Conservation (phyloP, 2,113 vertebrate species). For the Pachyramphus minor region DNA sequence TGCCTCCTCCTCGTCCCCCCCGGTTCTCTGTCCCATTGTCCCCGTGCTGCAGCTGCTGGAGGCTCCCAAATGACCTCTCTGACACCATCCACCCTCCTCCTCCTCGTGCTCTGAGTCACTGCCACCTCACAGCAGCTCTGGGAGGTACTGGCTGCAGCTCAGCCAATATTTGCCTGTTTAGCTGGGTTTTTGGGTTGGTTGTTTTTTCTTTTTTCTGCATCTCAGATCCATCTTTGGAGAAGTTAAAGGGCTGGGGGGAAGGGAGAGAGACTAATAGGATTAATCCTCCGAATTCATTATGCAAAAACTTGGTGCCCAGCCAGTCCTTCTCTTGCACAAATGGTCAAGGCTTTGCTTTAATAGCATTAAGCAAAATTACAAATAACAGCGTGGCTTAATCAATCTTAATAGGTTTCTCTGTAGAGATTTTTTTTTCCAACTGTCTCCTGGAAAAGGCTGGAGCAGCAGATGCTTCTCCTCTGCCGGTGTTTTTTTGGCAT, state of each 20-base stretch:
- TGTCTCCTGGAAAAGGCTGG: not conserved
- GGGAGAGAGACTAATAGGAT: constrained; percentile 64
- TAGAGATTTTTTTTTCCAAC: not conserved
- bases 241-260: not conserved
- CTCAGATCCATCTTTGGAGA: not conserved
- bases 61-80: not conserved
- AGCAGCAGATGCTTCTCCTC: not conserved
- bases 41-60: not conserved
- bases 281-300: constrained; percentile 70
- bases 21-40: not conserved
- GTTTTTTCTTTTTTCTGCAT: not conserved
- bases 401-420: constrained; percentile 55
- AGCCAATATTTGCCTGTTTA: not conserved
- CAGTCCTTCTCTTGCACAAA: constrained; percentile 53
- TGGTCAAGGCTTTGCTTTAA: constrained; percentile 65
- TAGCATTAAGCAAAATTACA: constrained; percentile 72
- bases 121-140: not conserved
- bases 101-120: constrained; percentile 3
- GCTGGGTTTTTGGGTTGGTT: not conserved
- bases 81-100: not conserved
- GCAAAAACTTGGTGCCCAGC: constrained; percentile 37
- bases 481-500: not conserved
- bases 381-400: constrained; percentile 41
- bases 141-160: not conserved
- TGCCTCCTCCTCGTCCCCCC: not conserved